phyloP scores from a whole-genome alignment of 2,888 invertebrate genomes.

The Drosophila picticornis region DNA sequence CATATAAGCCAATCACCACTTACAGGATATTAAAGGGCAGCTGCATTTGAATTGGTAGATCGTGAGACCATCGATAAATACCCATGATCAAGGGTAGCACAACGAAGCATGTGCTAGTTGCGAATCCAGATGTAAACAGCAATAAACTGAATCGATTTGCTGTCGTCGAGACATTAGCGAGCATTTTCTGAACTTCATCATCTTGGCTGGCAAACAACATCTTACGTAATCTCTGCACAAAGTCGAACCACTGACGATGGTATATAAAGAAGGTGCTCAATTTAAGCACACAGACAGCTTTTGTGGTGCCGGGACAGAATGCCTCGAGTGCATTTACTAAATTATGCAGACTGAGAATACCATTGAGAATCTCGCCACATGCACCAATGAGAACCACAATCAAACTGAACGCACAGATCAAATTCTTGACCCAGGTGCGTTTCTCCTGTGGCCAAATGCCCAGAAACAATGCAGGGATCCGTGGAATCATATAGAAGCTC shows the following conservation, averaged over 20 bases:
- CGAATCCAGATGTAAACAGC: constrained; percentile 67
- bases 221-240: constrained; percentile 62
- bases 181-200: constrained; percentile 55
- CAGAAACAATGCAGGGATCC: constrained; percentile 67
- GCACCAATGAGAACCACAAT: constrained; percentile 75
- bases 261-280: constrained; percentile 74
- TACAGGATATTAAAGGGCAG: constrained; percentile 82
- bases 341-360: constrained; percentile 69
- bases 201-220: constrained; percentile 58
- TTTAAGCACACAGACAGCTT: constrained; percentile 80
- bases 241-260: constrained; percentile 64
- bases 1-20: constrained; percentile 49
- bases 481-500: constrained; percentile 78
- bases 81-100: constrained; percentile 73
- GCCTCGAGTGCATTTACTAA: constrained; percentile 81
- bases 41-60: constrained; percentile 58
- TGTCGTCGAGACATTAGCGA: constrained; percentile 62
- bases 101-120: constrained; percentile 76
- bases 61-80: constrained; percentile 52
- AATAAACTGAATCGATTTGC: constrained; percentile 65
- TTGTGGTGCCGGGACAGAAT: constrained; percentile 82
- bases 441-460: constrained; percentile 81
- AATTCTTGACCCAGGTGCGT: constrained; percentile 48
- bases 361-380: constrained; percentile 78
- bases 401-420: constrained; percentile 67